Percentiles rank a stretch among this genome's conserved stretches.
These are phyloP conservation scores for Patella caerulea DNA, from an alignment of 2,888 invertebrate genomes.

Conservation along the genomic window DNA sequence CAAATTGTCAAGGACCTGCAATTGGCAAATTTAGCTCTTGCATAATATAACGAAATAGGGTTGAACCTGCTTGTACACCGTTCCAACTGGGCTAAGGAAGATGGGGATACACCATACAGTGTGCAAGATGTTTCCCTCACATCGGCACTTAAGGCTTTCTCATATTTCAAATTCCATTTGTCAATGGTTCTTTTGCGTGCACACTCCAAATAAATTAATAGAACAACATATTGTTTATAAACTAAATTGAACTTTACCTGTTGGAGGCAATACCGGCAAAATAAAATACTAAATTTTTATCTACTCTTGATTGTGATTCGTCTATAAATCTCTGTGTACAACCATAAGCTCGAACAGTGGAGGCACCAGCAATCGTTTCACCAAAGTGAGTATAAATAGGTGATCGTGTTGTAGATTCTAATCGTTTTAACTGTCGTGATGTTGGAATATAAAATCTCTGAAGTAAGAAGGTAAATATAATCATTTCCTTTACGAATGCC, in stretches of 20 bases:
- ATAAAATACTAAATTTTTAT: slow-evolving; percentile 79
- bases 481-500: background rate
- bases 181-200: no score
- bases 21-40: no score
- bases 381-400: slow-evolving; percentile 71
- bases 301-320: slow-evolving; percentile 62
- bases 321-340: slow-evolving; percentile 56
- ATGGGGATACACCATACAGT: no score
- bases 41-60: no score
- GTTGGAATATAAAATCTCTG: slow-evolving; percentile 74
- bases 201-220: no score
- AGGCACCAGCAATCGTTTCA: slow-evolving; percentile 74
- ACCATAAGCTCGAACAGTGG: slow-evolving; percentile 67
- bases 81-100: no score
- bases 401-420: slow-evolving; percentile 69
- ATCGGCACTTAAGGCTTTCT: no score
- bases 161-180: no score
- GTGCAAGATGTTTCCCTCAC: no score
- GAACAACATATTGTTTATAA: background rate
- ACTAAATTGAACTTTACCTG: slow-evolving; percentile 49
- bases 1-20: no score
- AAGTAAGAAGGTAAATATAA: slow-evolving; percentile 14
- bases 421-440: slow-evolving; percentile 69
- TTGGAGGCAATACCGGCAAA: slow-evolving; percentile 68
- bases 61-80: no score